These are phyloP conservation scores for Strix occidentalis DNA, from an alignment of 2,797 vertebrate genomes.

Conservation along the genomic window DNA sequence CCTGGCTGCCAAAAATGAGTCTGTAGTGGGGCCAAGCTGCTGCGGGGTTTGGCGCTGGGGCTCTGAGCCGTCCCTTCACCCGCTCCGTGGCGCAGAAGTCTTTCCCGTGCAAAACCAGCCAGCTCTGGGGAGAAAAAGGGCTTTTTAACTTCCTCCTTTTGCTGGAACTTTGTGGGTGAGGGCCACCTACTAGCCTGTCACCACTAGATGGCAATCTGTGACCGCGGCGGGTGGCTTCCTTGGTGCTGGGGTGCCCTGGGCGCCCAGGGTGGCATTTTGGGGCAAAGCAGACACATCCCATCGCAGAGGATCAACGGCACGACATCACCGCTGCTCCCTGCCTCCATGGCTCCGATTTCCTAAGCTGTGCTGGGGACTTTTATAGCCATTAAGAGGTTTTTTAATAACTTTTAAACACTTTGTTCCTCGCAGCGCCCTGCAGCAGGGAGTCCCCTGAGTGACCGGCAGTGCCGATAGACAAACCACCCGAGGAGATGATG, in stretches of 20 bases:
- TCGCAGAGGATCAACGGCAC: rapidly evolving
- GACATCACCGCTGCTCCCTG: rapidly evolving
- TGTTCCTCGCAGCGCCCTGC: rapidly evolving
- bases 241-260: background rate
- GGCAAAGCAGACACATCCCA: background rate
- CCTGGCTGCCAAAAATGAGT: background rate
- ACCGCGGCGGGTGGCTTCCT: background rate
- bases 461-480: rapidly evolving
- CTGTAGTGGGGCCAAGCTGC: rapidly evolving
- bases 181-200: background rate
- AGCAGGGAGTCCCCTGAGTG: rapidly evolving
- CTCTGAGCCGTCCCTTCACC: too few relatives aligned
- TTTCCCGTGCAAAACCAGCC: rapidly evolving
- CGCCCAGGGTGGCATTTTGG: rapidly evolving
- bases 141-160: background rate
- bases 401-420: rapidly evolving
- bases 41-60: rapidly evolving
- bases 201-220: constrained; percentile 21
- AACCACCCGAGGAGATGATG: rapidly evolving
- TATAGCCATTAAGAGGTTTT: rapidly evolving
- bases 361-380: rapidly evolving
- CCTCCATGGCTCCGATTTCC: rapidly evolving
- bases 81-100: rapidly evolving
- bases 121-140: rapidly evolving
- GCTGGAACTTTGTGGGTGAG: rapidly evolving